Conservation (phyloP, 1,140 invertebrate genomes). For the Saccostrea echinata region DNA sequence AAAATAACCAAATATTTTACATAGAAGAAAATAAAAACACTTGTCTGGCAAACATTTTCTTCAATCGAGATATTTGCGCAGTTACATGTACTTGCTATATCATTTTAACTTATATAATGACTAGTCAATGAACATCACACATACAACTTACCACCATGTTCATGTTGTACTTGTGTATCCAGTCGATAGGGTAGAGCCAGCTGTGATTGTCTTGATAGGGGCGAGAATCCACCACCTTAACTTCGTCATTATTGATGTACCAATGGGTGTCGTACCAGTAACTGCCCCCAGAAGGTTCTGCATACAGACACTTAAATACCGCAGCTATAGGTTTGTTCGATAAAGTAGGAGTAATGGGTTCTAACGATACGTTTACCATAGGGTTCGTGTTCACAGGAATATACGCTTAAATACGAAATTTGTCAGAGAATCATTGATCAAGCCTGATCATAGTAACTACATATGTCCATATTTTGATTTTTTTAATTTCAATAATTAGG, state of each 20-base stretch:
- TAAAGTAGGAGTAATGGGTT: background rate
- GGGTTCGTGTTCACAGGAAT: background rate
- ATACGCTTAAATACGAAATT: background rate
- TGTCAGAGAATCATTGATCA: too few species aligned
- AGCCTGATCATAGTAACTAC: too few species aligned
- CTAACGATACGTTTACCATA: background rate
- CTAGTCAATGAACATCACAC: too few species aligned
- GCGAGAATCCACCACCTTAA: background rate
- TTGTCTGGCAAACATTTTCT: too few species aligned
- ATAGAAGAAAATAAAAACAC: too few species aligned
- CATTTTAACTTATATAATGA: too few species aligned
- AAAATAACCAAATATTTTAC: too few species aligned
- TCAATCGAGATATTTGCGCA: too few species aligned
- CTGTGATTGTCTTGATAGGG: background rate
- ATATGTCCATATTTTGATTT: too few species aligned
- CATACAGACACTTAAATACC: background rate
- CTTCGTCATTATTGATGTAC: background rate
- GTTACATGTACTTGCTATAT: too few species aligned
- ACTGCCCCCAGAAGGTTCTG: background rate
- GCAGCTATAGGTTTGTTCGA: background rate
- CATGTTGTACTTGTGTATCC: background rate
- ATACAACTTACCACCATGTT: constrained; percentile 9
- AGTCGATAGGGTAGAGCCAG: background rate
- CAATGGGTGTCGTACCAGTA: background rate
- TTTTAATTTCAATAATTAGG: too few species aligned